These are phyloP conservation scores for Psittacula cyanocephala DNA, from an alignment of 2,113 vertebrate species.

Conservation along the genomic window DNA sequence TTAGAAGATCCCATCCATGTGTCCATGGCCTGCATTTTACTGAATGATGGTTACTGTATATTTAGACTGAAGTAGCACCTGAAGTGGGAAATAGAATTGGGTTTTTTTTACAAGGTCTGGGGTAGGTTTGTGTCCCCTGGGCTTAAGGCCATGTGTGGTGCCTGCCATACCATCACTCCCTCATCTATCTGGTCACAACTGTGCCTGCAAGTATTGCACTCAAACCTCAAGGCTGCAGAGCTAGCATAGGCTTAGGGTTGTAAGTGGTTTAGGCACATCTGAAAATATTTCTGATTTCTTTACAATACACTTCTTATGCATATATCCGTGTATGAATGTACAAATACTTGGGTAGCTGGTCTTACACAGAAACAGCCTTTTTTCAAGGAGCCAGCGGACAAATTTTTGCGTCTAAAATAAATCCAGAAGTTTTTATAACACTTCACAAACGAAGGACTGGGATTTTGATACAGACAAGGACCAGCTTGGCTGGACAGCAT, in stretches of 20 bases:
- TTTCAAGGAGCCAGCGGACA: not conserved
- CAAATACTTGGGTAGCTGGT: not conserved
- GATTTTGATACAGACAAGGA: not conserved
- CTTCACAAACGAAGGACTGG: not conserved
- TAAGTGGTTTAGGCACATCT: not conserved
- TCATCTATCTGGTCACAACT: not conserved
- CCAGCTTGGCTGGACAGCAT: not conserved
- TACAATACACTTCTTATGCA: accelerated
- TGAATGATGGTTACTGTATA: not conserved
- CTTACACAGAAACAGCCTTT: not conserved
- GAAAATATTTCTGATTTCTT: not conserved
- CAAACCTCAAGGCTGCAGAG: not conserved
- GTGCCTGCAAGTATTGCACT: not conserved
- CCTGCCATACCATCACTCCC: not conserved
- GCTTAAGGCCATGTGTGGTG: not conserved
- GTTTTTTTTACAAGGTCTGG: not conserved
- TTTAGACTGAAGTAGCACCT: not conserved
- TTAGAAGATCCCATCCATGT: not conserved
- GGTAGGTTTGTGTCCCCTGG: not conserved
- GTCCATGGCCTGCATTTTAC: not conserved
- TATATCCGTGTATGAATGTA: not conserved
- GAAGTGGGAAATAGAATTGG: not conserved
- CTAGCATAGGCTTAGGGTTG: not conserved
- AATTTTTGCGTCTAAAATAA: not conserved
- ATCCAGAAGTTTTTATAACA: not conserved